Conservation (phyloP, 2,113 vertebrate species). For the Pelecanus crispus region DNA sequence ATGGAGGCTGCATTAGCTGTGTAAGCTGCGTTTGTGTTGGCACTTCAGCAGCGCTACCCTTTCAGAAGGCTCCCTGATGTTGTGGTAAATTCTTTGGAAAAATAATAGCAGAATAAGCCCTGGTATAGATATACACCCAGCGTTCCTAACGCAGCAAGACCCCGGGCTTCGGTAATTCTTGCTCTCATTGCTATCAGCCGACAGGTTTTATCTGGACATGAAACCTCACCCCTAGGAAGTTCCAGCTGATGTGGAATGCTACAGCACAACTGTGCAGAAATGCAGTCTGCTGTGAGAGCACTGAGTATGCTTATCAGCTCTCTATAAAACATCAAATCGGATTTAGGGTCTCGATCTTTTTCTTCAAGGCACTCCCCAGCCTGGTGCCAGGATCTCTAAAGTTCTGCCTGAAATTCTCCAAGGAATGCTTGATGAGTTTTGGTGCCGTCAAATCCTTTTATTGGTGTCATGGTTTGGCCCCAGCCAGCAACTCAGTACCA, state of each 20-base stretch:
- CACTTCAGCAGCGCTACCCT: not conserved
- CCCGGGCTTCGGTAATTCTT: not conserved
- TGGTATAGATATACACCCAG: fast-evolving
- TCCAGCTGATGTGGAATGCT: not conserved
- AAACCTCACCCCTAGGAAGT: not conserved
- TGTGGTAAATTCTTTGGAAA: not conserved
- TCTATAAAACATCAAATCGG: not conserved
- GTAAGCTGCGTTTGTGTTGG: not conserved
- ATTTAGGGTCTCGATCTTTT: not conserved
- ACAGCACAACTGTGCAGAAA: not conserved
- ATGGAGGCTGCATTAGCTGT: not conserved
- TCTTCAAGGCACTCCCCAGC: not conserved
- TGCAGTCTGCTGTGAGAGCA: not conserved
- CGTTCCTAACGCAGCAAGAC: not conserved
- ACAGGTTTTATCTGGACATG: not conserved
- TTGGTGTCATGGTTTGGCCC: too few relatives aligned
- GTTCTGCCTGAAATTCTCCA: not conserved
- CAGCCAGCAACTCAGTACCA: too few relatives aligned
- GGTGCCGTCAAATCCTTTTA: not conserved
- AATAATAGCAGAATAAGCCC: not conserved
- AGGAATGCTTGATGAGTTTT: not conserved
- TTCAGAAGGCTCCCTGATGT: not conserved
- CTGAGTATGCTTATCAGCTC: not conserved
- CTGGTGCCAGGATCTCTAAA: not conserved
- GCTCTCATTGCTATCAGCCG: not conserved